phyloP scores from a whole-genome alignment of 1,140 invertebrate genomes.

The Portunus trituberculatus region DNA sequence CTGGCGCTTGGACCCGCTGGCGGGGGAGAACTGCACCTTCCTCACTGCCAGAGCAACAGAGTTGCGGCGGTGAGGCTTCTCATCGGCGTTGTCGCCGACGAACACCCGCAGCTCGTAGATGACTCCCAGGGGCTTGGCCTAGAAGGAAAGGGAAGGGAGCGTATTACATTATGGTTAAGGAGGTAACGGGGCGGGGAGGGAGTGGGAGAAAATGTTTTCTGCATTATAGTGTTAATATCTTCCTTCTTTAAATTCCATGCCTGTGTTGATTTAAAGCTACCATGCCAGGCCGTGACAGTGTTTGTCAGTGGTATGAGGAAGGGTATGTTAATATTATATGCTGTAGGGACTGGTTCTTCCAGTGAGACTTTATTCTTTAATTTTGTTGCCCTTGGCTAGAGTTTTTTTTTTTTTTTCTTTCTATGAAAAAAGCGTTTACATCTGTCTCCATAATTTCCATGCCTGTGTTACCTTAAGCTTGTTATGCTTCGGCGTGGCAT shows the following conservation, averaged over 20 bases:
- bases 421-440: too few species aligned
- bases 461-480: too few species aligned
- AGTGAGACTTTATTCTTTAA: too few species aligned
- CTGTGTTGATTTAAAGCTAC: not conserved
- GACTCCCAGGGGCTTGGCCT: slow-evolving; percentile 94
- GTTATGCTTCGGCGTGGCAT: too few species aligned
- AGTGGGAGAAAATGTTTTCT: not conserved
- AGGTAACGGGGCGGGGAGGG: not conserved
- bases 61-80: slow-evolving; percentile 92
- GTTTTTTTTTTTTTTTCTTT: too few species aligned
- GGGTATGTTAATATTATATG: not conserved
- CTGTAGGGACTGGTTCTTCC: not conserved
- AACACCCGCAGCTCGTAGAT: slow-evolving; percentile 93
- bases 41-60: slow-evolving; percentile 83
- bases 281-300: not conserved
- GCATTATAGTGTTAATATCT: not conserved
- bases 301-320: not conserved
- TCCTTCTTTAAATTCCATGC: not conserved
- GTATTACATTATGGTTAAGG: not conserved
- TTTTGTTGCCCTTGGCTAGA: too few species aligned
- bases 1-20: slow-evolving; percentile 86
- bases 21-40: slow-evolving; percentile 87
- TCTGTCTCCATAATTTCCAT: too few species aligned
- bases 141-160: slow-evolving; percentile 74
- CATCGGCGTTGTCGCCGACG: slow-evolving; percentile 90